Conservation (phyloP, 2,113 vertebrate species). For the Rhineura floridana region DNA sequence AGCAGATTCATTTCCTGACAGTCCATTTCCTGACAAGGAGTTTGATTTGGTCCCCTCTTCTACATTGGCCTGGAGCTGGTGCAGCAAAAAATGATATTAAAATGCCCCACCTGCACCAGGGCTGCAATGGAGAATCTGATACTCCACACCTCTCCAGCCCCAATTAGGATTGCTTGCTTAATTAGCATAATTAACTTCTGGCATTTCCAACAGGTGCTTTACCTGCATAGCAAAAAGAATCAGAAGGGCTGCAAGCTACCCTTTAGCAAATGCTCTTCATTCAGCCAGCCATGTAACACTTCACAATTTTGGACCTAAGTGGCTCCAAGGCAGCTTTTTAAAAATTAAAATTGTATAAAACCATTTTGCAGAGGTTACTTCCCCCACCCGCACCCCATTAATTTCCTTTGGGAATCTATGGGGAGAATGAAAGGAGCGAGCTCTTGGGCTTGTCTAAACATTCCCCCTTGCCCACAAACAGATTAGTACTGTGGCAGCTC, state of each 20-base stretch:
- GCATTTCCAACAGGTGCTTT: no score
- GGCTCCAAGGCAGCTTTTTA: neutral
- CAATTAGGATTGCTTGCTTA: no score
- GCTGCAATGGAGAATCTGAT: no score
- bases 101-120: no score
- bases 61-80: no score
- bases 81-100: no score
- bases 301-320: neutral
- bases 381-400: neutral
- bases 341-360: neutral
- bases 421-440: neutral
- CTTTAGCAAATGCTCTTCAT: neutral
- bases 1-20: no score
- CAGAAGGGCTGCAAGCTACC: neutral
- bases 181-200: no score
- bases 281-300: neutral
- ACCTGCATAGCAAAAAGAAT: neutral
- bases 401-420: neutral
- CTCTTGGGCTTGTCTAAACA: neutral
- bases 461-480: neutral
- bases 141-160: no score
- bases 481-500: neutral
- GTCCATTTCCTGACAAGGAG: no score
- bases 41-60: no score
- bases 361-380: neutral